phyloP scores from a whole-genome alignment of 2,888 invertebrate species.

The Phlogophora meticulosa region DNA sequence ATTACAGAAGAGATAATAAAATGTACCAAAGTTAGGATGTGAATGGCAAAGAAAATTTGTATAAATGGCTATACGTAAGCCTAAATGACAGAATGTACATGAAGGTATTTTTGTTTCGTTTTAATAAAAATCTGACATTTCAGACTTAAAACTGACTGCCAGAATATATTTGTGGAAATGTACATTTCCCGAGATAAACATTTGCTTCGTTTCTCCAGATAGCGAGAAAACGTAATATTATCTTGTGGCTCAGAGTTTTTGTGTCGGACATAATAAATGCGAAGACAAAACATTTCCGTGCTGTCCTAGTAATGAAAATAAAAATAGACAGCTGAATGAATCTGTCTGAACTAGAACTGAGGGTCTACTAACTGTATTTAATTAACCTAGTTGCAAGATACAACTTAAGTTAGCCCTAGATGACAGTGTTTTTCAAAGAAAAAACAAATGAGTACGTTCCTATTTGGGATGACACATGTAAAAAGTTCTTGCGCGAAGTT shows the following conservation, averaged over 20 bases:
- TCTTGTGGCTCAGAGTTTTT: conserved; percentile 30
- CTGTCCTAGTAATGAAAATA: conserved; percentile 26
- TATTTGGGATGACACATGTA: background rate
- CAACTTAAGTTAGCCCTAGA: background rate
- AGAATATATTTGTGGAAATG: conserved; percentile 31
- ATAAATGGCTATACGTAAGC: conserved; percentile 4
- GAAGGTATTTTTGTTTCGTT: conserved; percentile 8
- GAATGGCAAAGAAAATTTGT: conserved; percentile 30
- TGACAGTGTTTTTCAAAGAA: conserved; percentile 2
- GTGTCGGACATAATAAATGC: conserved; percentile 42
- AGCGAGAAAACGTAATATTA: conserved; percentile 47
- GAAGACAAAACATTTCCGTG: conserved; percentile 54
- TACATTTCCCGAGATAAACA: conserved; percentile 43
- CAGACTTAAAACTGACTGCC: conserved; percentile 32
- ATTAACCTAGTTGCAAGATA: conserved; percentile 41
- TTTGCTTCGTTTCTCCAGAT: conserved; percentile 39
- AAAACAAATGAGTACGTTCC: no score
- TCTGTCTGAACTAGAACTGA: conserved; percentile 23
- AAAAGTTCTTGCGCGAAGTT: background rate
- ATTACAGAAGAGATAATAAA: conserved; percentile 34
- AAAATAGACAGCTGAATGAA: conserved; percentile 30
- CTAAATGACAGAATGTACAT: conserved; percentile 14
- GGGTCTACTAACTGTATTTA: conserved; percentile 25
- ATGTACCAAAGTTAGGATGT: conserved; percentile 26
- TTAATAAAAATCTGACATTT: conserved; percentile 25